Conservation (phyloP, 2,113 vertebrate species). For the Melanerpes aurifrons region DNA sequence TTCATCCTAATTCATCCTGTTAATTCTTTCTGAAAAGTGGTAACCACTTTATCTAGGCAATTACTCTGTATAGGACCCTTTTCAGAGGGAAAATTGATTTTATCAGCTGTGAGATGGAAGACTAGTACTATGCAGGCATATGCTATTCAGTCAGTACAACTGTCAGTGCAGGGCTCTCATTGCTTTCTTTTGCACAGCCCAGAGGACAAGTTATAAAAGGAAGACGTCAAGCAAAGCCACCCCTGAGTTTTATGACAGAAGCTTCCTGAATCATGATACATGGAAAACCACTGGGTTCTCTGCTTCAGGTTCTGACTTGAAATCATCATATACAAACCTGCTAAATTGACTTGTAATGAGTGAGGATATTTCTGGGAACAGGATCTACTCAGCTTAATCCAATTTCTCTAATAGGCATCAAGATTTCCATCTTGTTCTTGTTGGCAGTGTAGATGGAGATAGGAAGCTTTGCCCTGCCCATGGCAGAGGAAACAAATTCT, state of each 20-base stretch:
- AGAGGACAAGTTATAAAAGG: not conserved
- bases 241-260: not conserved
- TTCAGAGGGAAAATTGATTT: not conserved
- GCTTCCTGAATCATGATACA: not conserved
- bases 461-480: not conserved
- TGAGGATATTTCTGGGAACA: conserved; percentile 47
- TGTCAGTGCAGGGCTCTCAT: not conserved
- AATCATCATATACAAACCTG: not conserved
- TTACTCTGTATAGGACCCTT: not conserved
- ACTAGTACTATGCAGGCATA: not conserved
- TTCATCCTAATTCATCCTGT: not conserved
- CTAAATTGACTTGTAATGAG: conserved; percentile 3
- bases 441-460: not conserved
- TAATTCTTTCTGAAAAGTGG: not conserved
- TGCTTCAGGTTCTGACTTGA: not conserved
- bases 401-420: conserved; percentile 55
- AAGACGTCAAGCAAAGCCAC: not conserved
- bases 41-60: not conserved
- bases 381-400: conserved; percentile 47
- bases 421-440: not conserved
- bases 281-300: not conserved
- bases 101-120: not conserved
- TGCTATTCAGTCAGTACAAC: not conserved
- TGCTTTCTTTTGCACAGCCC: not conserved
- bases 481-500: fast-evolving